Conservation (phyloP, 2,888 invertebrate species). For the Lasioglossum pauxillum region DNA sequence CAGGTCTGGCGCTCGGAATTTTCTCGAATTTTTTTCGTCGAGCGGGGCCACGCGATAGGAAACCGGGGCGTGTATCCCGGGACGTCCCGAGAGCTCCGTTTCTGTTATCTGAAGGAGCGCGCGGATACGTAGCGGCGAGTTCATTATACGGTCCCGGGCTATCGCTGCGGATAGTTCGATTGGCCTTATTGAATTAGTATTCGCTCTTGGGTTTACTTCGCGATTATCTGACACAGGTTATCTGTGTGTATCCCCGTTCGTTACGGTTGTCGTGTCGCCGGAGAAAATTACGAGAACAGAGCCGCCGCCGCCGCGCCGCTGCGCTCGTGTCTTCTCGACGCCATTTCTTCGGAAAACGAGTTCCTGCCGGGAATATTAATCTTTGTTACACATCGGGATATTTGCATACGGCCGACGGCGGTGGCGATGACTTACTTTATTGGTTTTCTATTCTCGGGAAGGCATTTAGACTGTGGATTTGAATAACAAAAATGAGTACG, state of each 20-base stretch:
- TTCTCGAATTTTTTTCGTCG: background rate
- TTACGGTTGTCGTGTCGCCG: slow-evolving; percentile 38
- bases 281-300: slow-evolving; percentile 26
- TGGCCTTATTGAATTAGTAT: slow-evolving; percentile 76
- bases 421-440: background rate
- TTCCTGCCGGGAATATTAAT: background rate
- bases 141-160: slow-evolving; percentile 67
- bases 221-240: slow-evolving; percentile 60
- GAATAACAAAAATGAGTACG: background rate
- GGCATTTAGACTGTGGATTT: background rate
- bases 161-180: slow-evolving; percentile 69
- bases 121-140: slow-evolving; percentile 66
- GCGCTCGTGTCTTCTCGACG: background rate
- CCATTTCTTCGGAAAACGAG: background rate
- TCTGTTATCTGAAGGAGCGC: slow-evolving; percentile 62
- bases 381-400: background rate
- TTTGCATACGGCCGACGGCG: background rate
- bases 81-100: slow-evolving; percentile 11
- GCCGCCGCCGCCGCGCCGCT: background rate
- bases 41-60: background rate
- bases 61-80: background rate
- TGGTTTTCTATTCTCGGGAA: background rate
- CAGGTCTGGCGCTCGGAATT: background rate
- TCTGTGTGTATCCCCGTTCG: slow-evolving; percentile 43
- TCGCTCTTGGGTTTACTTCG: slow-evolving; percentile 57